Percentiles rank a stretch among this genome's conserved stretches.
Conservation (phyloP, 1,140 invertebrate species). For the Eumaeus atala region DNA sequence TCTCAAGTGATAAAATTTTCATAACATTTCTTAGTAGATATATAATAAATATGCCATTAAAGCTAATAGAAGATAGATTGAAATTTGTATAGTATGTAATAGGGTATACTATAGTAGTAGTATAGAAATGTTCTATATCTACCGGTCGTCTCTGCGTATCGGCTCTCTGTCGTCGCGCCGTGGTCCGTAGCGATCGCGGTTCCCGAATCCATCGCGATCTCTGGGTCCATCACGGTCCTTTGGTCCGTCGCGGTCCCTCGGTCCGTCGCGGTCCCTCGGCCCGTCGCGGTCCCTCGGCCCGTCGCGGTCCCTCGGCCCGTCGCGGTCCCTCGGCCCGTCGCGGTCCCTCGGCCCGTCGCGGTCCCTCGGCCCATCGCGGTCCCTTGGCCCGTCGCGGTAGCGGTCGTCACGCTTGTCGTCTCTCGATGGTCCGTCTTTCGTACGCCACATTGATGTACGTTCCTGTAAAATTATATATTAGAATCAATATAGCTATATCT, state of each 20-base stretch:
- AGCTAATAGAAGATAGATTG: neutral
- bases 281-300: conserved; percentile 21
- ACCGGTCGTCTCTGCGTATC: conserved; percentile 21
- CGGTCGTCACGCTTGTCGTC: conserved; percentile 34
- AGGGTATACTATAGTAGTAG: too few relatives aligned
- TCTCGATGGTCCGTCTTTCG: conserved; percentile 42
- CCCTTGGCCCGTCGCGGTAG: conserved; percentile 20
- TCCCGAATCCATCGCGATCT: conserved; percentile 29
- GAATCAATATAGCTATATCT: neutral
- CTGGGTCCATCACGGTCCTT: conserved; percentile 39
- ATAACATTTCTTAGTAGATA: too few relatives aligned
- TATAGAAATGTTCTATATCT: neutral
- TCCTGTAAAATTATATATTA: conserved; percentile 35
- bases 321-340: conserved; percentile 23
- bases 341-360: conserved; percentile 29
- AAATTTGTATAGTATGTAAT: neutral
- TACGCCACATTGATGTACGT: conserved; percentile 51
- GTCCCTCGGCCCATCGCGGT: conserved; percentile 29
- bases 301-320: conserved; percentile 23
- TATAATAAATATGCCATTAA: too few relatives aligned
- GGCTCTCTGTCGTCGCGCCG: conserved; percentile 26
- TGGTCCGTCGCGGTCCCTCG: conserved; percentile 23
- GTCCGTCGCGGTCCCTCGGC: neutral
- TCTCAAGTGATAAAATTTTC: too few relatives aligned
- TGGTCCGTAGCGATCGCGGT: conserved; percentile 27